Evolutionary conservation across 2,888 invertebrate species (phyloP).

Genomic region (Thalpophila matura): DNA sequence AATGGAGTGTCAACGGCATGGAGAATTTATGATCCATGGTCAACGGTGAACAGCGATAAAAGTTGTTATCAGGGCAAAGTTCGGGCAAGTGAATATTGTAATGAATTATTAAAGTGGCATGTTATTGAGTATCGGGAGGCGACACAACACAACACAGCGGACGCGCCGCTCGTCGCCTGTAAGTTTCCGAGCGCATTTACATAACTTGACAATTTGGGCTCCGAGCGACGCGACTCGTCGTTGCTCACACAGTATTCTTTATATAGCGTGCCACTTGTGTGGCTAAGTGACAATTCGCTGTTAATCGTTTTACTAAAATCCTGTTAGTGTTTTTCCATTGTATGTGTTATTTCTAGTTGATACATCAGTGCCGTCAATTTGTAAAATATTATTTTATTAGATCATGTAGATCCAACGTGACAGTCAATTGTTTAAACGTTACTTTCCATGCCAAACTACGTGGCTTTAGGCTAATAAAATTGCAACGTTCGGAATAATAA

Average conservation of each 20-base stretch:
- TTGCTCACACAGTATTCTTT: slow-evolving; percentile 57
- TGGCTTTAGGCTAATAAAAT: slow-evolving; percentile 41
- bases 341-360: no score
- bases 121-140: slow-evolving; percentile 47
- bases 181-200: slow-evolving; percentile 65
- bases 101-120: slow-evolving; percentile 58
- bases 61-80: slow-evolving; percentile 38
- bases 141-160: slow-evolving; percentile 32
- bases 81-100: slow-evolving; percentile 50
- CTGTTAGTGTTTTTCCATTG: slow-evolving; percentile 10
- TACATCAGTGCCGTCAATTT: no score
- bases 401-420: neutral
- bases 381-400: no score
- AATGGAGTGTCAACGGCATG: slow-evolving; percentile 30
- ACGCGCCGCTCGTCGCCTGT: slow-evolving; percentile 43
- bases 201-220: slow-evolving; percentile 67
- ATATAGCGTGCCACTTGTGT: slow-evolving; percentile 25
- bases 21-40: no score
- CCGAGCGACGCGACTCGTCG: slow-evolving; percentile 32
- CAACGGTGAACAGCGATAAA: slow-evolving; percentile 43
- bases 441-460: neutral
- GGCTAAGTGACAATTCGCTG: slow-evolving; percentile 43
- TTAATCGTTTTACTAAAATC: slow-evolving; percentile 37
- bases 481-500: slow-evolving; percentile 33
- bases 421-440: neutral